Evolutionary conservation across 2,888 invertebrate species (phyloP), one percentile per base, ranked within the genome.

Genomic region (Stenodema calcarata): DNA sequence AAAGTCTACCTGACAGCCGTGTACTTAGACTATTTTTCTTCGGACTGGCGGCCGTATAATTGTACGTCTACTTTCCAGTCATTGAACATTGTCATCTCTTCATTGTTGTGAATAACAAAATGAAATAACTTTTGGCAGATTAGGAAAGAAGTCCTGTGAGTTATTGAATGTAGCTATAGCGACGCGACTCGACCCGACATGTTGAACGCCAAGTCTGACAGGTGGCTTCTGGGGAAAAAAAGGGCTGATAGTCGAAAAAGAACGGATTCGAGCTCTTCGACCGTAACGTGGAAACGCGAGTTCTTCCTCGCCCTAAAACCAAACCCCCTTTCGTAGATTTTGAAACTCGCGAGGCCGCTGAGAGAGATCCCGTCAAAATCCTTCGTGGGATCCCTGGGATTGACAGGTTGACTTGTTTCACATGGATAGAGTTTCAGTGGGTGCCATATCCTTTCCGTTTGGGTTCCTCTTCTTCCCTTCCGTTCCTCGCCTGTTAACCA

Each of bases 381-480:
- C 47, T 62, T 23, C 18, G 47, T 27, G 35, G 70, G 16, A 47
- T 27, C 84, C 42, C 84, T 84, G 84, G 84, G 84, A 84, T 84
- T 84, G 84, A 84, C 84, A 75, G 84, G 84, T 84, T 44, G 84
- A 73, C 84, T 84, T 44, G 84, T 84, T 84, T 84, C 84, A 73
- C 84, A 84, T 84, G 84, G 84, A 28, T 84, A 84, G 84, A 84
- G 73, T 84, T 84, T 73, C 84, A 84, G 84, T 47, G 30, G 50
- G 69, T 35, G 62, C 47, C 35, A 23, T 35, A 35, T 82, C 82
- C 80, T 80, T 54, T 80, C 80, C 80, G 30, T 54, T 54, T 30
- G 69, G 41, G 41, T 69, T 69, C 81, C 54, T 28, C 42, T 16
- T n/a, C 14, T 16, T 28, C 23, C 23, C 69, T 82, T 27, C 27